These are phyloP conservation scores for Mercenaria mercenaria DNA, from an alignment of 1,140 invertebrate species.

Conservation along the genomic window DNA sequence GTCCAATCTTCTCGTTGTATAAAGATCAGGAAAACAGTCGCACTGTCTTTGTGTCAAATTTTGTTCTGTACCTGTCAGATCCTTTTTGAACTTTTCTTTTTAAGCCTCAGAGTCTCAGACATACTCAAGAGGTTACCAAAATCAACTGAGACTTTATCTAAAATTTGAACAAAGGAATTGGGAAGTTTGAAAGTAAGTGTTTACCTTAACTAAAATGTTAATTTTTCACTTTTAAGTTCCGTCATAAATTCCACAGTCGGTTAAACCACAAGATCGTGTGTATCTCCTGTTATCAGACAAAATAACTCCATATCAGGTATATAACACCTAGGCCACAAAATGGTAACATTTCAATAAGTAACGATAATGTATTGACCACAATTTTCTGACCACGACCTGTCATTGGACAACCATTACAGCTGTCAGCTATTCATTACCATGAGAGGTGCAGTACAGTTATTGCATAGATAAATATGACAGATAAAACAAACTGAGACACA, in stretches of 20 bases:
- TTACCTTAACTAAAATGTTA: slow-evolving; percentile 23
- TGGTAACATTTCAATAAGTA: slow-evolving; percentile 23
- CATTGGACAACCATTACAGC: not conserved
- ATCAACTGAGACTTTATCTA: not conserved
- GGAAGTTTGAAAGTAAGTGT: not conserved
- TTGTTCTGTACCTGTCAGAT: not conserved
- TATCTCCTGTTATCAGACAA: slow-evolving; percentile 10
- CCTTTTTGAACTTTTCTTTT: not conserved
- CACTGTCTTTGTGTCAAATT: not conserved
- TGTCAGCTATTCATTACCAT: not conserved
- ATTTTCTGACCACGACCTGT: not conserved
- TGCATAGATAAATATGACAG: slow-evolving; percentile 11
- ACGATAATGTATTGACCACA: slow-evolving; percentile 21
- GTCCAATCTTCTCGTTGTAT: no score
- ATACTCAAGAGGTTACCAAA: not conserved
- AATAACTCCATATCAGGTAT: slow-evolving; percentile 10
- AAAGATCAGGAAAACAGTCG: not conserved
- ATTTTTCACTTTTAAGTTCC: slow-evolving; percentile 18
- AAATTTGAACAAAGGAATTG: not conserved
- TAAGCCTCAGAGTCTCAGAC: not conserved
- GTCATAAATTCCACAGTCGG: slow-evolving; percentile 33
- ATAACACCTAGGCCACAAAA: slow-evolving; percentile 16
- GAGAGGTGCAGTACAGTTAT: slow-evolving; percentile 1
- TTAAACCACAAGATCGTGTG: not conserved
- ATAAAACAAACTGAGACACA: not conserved